These are phyloP conservation scores for Vultur gryphus DNA, from an alignment of 2,797 vertebrate species.

Conservation along the genomic window DNA sequence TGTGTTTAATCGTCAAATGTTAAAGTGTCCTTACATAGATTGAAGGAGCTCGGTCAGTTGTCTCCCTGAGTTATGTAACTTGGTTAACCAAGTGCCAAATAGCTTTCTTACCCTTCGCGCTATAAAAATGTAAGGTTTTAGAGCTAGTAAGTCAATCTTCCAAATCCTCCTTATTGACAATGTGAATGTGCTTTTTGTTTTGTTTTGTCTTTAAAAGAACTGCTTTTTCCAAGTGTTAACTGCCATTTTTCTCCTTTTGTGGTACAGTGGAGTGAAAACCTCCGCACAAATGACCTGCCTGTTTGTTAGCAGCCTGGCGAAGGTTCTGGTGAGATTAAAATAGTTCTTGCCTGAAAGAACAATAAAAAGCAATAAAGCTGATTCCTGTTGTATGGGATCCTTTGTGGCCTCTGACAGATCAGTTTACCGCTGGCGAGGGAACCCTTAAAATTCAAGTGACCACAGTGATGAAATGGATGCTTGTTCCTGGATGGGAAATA, in stretches of 20 bases:
- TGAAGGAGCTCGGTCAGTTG: neutral
- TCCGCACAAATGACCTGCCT: neutral
- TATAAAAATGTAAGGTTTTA: neutral
- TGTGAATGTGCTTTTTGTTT: neutral
- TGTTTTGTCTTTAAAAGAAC: neutral
- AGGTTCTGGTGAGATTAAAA: neutral
- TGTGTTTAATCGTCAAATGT: neutral
- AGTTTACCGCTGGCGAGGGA: neutral
- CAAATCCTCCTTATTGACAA: neutral
- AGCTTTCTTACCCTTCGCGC: neutral
- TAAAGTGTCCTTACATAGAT: neutral
- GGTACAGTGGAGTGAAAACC: neutral
- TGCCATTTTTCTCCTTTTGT: neutral
- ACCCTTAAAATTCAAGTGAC: neutral
- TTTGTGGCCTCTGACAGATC: neutral
- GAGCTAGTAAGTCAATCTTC: neutral
- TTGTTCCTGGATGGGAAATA: neutral
- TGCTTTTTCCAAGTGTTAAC: neutral
- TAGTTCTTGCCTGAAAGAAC: neutral
- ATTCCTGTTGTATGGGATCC: neutral
- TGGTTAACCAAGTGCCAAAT: neutral
- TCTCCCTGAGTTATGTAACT: neutral
- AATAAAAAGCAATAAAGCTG: slow-evolving; percentile 11
- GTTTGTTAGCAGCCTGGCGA: neutral
- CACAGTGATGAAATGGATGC: neutral